A percentile compares a stretch with the other conserved stretches of the same genome.
phyloP scores from a whole-genome alignment of 2,888 invertebrate genomes.

The Cheilosia scutellata region DNA sequence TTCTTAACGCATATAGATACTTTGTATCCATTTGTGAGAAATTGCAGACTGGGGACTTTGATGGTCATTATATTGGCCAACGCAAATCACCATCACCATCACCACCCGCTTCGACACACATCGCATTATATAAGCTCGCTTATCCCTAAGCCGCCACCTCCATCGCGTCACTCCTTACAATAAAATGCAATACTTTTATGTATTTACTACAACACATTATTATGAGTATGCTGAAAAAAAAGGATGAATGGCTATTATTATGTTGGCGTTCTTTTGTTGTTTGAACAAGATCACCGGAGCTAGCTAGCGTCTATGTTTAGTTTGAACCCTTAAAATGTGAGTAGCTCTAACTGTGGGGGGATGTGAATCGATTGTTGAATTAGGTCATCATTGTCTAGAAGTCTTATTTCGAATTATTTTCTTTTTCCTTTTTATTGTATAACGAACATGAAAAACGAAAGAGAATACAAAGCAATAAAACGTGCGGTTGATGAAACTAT shows the following conservation, averaged over 20 bases:
- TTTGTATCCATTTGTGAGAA: constrained; percentile 45
- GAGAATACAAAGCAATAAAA: constrained; percentile 39
- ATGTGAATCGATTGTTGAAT: constrained; percentile 55
- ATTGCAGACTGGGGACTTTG: constrained; percentile 24
- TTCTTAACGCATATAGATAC: constrained; percentile 58
- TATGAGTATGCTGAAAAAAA: constrained; percentile 31
- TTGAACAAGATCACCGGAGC: constrained; percentile 10
- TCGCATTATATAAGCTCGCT: constrained; percentile 33
- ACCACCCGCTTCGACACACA: constrained; percentile 4
- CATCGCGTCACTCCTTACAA: constrained; percentile 10
- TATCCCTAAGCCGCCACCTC: neutral
- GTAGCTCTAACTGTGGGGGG: constrained; percentile 22
- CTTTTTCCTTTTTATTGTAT: neutral
- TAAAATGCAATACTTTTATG: constrained; percentile 70
- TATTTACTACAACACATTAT: constrained; percentile 31
- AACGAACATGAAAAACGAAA: constrained; percentile 9
- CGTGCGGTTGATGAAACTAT: constrained; percentile 23
- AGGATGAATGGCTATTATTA: constrained; percentile 33
- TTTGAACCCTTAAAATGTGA: constrained; percentile 16
- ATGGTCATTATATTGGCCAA: constrained; percentile 54
- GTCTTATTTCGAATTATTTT: constrained; percentile 27
- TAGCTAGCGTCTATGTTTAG: neutral
- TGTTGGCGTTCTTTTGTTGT: constrained; percentile 40
- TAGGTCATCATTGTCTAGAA: constrained; percentile 44
- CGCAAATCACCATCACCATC: constrained; percentile 48